Conservation (phyloP, 2,888 invertebrate species). For the Nephrotoma flavescens region DNA sequence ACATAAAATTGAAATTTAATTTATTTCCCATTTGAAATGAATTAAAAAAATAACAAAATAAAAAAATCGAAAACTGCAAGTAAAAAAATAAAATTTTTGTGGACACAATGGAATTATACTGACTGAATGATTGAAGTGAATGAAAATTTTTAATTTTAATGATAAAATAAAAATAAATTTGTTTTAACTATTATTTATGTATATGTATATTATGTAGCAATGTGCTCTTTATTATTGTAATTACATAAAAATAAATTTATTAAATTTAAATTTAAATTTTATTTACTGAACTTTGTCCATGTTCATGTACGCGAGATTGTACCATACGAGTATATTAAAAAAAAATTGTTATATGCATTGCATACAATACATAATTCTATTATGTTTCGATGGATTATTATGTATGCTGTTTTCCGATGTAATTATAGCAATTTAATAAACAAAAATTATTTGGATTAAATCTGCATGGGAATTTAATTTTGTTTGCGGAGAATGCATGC, state of each 20-base stretch:
- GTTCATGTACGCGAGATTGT: not conserved
- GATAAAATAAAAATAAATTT: not conserved
- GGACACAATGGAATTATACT: not conserved
- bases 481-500: not conserved
- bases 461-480: not conserved
- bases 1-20: not conserved
- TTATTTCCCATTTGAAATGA: not conserved
- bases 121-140: not conserved
- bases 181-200: not conserved
- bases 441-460: not conserved
- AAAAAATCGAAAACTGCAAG: not conserved
- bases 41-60: too few species aligned
- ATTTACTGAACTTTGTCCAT: not conserved
- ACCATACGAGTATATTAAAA: not conserved
- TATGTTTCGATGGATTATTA: not conserved
- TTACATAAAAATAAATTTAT: not conserved
- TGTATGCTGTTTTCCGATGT: not conserved
- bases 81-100: not conserved
- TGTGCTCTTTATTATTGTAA: not conserved
- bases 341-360: not conserved
- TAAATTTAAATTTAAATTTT: not conserved
- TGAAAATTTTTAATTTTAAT: not conserved
- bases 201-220: not conserved
- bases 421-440: not conserved
- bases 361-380: not conserved